Evolutionary conservation across 2,888 invertebrate genomes (phyloP).

Genomic region (Elmis aenea): DNA sequence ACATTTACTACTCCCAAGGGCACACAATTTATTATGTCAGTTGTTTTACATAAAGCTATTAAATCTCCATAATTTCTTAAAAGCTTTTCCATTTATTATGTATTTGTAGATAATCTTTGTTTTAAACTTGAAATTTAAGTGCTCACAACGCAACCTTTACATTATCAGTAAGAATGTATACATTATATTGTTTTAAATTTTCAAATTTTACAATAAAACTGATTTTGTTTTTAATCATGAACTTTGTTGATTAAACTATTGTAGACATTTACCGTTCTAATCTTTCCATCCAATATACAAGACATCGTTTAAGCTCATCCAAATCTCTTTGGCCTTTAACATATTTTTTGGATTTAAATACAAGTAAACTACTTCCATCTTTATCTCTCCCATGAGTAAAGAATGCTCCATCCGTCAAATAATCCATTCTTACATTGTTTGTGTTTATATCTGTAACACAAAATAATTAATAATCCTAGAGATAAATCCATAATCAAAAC

Average conservation of each 20-base stretch:
- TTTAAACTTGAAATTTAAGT: too few relatives aligned
- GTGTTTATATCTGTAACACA: slow-evolving; percentile 62
- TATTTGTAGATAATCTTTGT: too few relatives aligned
- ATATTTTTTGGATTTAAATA: slow-evolving; percentile 78
- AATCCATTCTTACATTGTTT: slow-evolving; percentile 62
- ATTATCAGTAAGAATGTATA: too few relatives aligned
- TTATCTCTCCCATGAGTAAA: slow-evolving; percentile 75
- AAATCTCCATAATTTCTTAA: too few relatives aligned
- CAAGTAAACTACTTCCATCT: slow-evolving; percentile 71
- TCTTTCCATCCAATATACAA: slow-evolving; percentile 83
- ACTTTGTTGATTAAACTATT: slow-evolving; percentile 5
- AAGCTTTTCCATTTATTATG: too few relatives aligned
- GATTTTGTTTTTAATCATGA: too few relatives aligned
- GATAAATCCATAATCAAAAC: slow-evolving; percentile 1
- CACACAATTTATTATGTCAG: too few relatives aligned
- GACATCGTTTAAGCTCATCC: slow-evolving; percentile 69
- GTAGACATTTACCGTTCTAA: slow-evolving; percentile 56
- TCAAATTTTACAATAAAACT: too few relatives aligned
- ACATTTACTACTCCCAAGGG: too few relatives aligned
- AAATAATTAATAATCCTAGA: slow-evolving; percentile 4
- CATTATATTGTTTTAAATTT: too few relatives aligned
- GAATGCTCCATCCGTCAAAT: slow-evolving; percentile 70
- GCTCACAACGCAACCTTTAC: too few relatives aligned
- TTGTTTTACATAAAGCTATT: too few relatives aligned
- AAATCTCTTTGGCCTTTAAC: slow-evolving; percentile 71